Percentiles rank a stretch among this genome's conserved stretches.
Conservation (phyloP, 2,888 invertebrate species). For the Andrena camellia region DNA sequence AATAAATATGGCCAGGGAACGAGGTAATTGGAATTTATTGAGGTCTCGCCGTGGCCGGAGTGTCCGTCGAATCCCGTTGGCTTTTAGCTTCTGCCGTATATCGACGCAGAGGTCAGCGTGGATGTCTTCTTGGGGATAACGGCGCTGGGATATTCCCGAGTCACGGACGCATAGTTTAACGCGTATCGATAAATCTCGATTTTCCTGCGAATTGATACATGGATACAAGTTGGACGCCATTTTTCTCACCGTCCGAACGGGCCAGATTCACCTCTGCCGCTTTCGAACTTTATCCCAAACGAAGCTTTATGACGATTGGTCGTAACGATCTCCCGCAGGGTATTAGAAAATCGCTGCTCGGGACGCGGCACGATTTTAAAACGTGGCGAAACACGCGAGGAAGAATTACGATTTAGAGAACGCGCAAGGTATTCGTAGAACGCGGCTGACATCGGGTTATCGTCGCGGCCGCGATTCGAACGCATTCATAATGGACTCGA, state of each 20-base stretch:
- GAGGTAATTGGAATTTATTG: conserved; percentile 67
- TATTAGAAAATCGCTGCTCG: background rate
- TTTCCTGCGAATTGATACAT: background rate
- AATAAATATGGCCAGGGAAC: conserved; percentile 41
- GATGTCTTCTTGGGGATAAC: conserved; percentile 9
- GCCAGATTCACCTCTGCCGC: background rate
- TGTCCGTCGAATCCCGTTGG: conserved; percentile 21
- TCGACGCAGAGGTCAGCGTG: background rate
- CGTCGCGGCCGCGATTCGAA: conserved; percentile 52
- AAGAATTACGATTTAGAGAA: conserved; percentile 15
- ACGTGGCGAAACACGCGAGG: conserved; percentile 7
- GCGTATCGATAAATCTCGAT: background rate
- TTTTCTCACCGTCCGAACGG: background rate
- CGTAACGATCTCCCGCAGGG: background rate
- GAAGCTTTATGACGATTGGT: background rate
- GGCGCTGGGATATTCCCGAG: background rate
- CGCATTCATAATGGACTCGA: conserved; percentile 70
- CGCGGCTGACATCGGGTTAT: conserved; percentile 33
- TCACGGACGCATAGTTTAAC: background rate
- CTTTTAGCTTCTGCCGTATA: conserved; percentile 34
- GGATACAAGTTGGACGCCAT: conserved; percentile 5
- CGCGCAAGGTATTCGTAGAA: conserved; percentile 44
- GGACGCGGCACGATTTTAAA: background rate
- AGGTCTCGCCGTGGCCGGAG: conserved; percentile 12
- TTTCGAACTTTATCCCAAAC: background rate